Percentiles rank a stretch among this genome's conserved stretches.
Conservation (phyloP, 2,797 vertebrate species). For the Balearica regulorum region DNA sequence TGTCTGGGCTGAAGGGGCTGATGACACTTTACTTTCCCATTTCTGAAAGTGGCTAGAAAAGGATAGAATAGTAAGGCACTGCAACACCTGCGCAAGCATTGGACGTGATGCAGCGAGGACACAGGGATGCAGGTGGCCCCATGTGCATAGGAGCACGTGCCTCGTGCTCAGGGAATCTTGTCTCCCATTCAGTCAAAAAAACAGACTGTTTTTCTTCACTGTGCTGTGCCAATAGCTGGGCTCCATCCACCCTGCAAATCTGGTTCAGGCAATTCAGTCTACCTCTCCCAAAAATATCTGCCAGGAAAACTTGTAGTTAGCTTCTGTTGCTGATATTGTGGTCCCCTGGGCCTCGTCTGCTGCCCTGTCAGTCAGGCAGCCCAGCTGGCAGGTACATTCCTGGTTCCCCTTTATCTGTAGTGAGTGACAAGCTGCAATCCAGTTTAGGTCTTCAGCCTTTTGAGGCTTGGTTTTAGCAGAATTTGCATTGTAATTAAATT, state of each 20-base stretch:
- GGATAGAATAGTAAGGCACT: not conserved
- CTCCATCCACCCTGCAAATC: not conserved
- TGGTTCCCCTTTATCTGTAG: not conserved
- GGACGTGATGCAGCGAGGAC: not conserved
- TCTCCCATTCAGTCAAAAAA: not conserved
- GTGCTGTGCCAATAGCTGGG: not conserved
- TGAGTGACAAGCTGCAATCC: not conserved
- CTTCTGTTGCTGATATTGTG: not conserved
- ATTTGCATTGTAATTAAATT: not conserved
- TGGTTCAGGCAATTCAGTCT: not conserved
- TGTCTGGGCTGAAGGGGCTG: not conserved
- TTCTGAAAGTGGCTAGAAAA: not conserved
- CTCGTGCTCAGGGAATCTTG: not conserved
- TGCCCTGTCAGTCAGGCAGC: not conserved
- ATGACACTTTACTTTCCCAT: not conserved
- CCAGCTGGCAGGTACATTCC: not conserved
- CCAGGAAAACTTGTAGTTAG: not conserved
- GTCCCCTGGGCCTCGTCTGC: not conserved
- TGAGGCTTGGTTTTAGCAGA: not conserved
- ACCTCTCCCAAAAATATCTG: not conserved
- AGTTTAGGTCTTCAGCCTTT: not conserved
- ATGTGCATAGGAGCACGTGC: rapidly evolving
- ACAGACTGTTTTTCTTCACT: not conserved
- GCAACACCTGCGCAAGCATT: rapidly evolving
- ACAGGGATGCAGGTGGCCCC: not conserved